Evolutionary conservation across 2,888 invertebrate species (phyloP).

Genomic region (Scaptomyza tumidula): DNA sequence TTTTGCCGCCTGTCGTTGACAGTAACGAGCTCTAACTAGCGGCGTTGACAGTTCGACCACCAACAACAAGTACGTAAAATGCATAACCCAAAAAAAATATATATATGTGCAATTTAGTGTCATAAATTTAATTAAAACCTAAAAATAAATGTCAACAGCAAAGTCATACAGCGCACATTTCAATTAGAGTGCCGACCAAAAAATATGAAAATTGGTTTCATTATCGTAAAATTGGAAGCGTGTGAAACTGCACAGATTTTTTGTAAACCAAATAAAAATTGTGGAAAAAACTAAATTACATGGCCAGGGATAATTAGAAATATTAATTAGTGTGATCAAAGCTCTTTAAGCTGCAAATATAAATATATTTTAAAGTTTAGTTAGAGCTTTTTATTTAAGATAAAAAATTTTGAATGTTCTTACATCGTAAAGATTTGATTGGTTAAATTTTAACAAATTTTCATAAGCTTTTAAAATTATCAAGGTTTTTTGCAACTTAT

Average conservation of each 20-base stretch:
- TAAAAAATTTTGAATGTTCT: background rate
- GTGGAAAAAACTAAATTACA: background rate
- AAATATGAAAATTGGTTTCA: slow-evolving; percentile 30
- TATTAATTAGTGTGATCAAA: slow-evolving; percentile 4
- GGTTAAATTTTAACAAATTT: too few relatives aligned
- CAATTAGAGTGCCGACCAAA: slow-evolving; percentile 60
- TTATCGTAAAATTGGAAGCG: slow-evolving; percentile 33
- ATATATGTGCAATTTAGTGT: slow-evolving; percentile 24
- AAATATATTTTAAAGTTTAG: background rate
- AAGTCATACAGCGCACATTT: slow-evolving; percentile 58
- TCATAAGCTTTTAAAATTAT: too few relatives aligned
- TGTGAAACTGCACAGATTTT: slow-evolving; percentile 37
- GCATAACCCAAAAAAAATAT: slow-evolving; percentile 3
- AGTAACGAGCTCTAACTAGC: slow-evolving; percentile 40
- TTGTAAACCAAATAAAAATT: background rate
- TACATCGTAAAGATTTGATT: too few relatives aligned
- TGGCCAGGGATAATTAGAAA: slow-evolving; percentile 11
- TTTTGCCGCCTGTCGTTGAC: slow-evolving; percentile 38
- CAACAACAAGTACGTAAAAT: slow-evolving; percentile 45
- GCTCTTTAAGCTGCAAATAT: background rate
- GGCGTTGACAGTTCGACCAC: slow-evolving; percentile 41
- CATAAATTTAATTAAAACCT: slow-evolving; percentile 72
- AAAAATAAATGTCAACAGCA: slow-evolving; percentile 66
- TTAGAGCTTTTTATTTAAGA: background rate
- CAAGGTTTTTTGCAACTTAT: background rate